These are phyloP conservation scores for Hirtodrosophila duncani DNA, from an alignment of 2,888 invertebrate species.

Conservation along the genomic window DNA sequence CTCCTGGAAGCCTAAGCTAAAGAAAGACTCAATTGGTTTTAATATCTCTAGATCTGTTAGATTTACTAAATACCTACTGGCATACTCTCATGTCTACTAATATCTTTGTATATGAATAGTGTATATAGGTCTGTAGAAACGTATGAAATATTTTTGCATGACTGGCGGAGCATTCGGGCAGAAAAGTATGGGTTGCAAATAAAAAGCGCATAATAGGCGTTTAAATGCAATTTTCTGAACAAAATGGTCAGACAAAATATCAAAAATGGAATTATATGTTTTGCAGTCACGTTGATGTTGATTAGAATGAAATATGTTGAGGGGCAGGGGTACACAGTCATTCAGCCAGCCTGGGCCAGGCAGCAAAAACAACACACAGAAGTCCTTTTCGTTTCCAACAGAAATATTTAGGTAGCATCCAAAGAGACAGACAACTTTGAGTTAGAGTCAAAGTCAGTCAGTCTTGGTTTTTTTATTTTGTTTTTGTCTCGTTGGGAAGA, in stretches of 20 bases:
- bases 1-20: too few species aligned
- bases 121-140: too few species aligned
- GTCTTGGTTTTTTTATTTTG: conserved; percentile 14
- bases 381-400: conserved; percentile 58
- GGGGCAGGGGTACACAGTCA: neutral
- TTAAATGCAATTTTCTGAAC: conserved; percentile 74
- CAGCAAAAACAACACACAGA: conserved; percentile 28
- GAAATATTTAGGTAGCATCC: conserved; percentile 70
- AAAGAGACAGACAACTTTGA: conserved; percentile 58
- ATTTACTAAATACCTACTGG: too few species aligned
- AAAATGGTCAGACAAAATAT: conserved; percentile 59
- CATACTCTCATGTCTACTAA: too few species aligned
- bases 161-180: conserved; percentile 50
- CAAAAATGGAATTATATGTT: conserved; percentile 69
- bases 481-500: conserved; percentile 42
- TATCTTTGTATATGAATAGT: too few species aligned
- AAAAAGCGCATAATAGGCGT: conserved; percentile 76
- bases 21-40: too few species aligned
- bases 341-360: too few species aligned
- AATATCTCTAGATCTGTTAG: too few species aligned
- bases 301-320: conserved; percentile 67
- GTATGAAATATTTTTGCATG: conserved; percentile 57
- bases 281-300: conserved; percentile 59
- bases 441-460: conserved; percentile 46
- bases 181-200: conserved; percentile 69